Base-by-base conservation (phyloP, 2,113 vertebrate genomes). In the Cryptotis parvus region DNA sequence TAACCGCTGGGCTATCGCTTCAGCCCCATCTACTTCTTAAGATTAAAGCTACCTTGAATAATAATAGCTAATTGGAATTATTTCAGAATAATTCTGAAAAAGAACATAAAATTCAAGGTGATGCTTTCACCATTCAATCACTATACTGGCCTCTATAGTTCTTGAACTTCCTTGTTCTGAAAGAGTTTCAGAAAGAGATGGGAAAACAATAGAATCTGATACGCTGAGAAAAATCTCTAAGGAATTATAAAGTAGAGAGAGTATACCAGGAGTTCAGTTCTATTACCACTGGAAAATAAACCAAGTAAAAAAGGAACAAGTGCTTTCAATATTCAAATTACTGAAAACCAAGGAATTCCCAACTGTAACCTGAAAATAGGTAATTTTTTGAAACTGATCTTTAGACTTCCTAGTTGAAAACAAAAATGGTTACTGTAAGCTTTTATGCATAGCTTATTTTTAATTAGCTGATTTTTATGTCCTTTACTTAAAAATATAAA, bases 321-420 rank as follows among this genome's bases (percentile, higher is more conserved):
- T 33, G 14, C 87, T 58, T 90, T 87, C 41, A 81, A 63, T 92
- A 63, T 49, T 39, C n/a, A 77, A 79, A 74, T 52, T 80, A 80
- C 61, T 94, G 91, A 84, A 94, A 91, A 37, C 61, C 77, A 92
- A 93, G 83, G 68, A 75, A 33, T 49, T 4, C n/a, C 39, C 55
- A 79, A 1, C 26, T 24, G 27, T 83, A 63, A 74, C 52, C n/a
- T n/a, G n/a, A n/a, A n/a, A n/a, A n/a, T n/a, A n/a, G n/a, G n/a
- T n/a, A n/a, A n/a, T n/a, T 84, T 45, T 73, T 75, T 66, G 22
- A 43, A 84, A 82, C 68, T 84, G 75, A 85, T 55, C 1, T 31
- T 35, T 87, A 91, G 70, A 77, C 77, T 91, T 92, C 95, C 91
- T 75, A 87, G 6, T 11, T 85, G 14, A 93, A 92, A 94, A 24